phyloP scores from a whole-genome alignment of 2,113 vertebrate genomes.

The Myotis brandtii region DNA sequence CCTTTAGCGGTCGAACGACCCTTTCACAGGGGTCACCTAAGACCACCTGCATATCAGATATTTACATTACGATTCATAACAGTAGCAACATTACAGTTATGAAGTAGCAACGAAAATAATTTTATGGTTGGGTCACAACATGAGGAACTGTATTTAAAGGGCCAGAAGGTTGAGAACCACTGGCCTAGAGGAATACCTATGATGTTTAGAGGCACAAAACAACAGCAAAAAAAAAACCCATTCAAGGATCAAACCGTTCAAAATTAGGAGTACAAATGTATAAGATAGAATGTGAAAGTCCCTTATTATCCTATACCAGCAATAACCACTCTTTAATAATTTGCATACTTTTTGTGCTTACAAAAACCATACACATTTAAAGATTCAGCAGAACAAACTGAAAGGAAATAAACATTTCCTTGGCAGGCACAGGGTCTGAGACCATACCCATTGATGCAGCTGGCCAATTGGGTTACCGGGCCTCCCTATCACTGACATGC shows the following conservation, averaged over 20 bases:
- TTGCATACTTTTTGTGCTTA: not conserved
- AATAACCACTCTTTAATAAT: not conserved
- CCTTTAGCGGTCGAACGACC: too few relatives aligned
- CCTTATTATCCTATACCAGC: not conserved
- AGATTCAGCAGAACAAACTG: not conserved
- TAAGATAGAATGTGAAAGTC: not conserved
- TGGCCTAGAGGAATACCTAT: not conserved
- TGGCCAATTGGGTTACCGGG: rapidly evolving
- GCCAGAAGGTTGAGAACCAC: too few relatives aligned
- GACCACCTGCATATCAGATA: too few relatives aligned
- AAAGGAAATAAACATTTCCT: not conserved
- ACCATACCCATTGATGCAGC: not conserved
- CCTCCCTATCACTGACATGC: not conserved
- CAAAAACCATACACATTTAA: not conserved
- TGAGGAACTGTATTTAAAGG: too few relatives aligned
- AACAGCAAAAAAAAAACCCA: not conserved
- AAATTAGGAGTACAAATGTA: not conserved
- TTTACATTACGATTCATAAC: too few relatives aligned
- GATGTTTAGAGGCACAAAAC: not conserved
- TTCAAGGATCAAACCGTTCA: not conserved
- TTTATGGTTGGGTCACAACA: too few relatives aligned
- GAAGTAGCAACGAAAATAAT: too few relatives aligned
- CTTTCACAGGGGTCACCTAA: too few relatives aligned
- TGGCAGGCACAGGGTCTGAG: not conserved
- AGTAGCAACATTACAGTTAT: too few relatives aligned